Base-by-base conservation (phyloP, 2,888 invertebrate genomes). In the Aporophyla lueneburgensis region DNA sequence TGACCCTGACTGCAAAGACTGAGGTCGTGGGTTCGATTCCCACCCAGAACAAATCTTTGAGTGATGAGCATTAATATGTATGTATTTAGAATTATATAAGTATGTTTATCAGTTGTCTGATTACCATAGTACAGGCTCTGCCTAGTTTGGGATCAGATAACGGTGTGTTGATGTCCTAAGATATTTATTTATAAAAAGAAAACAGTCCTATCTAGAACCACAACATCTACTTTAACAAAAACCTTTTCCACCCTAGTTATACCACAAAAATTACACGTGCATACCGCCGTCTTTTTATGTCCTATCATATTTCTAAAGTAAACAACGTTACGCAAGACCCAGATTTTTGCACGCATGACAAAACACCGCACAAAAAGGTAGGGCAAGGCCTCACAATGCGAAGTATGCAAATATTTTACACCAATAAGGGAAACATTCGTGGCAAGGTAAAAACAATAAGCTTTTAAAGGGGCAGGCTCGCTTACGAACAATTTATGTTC, bases 361-460 rank as follows among this genome's bases (percentile, higher is more conserved):
- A 81, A 87, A 88, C 79, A 81, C 21, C 69, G 80, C 68, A 76
- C 68, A 71, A 82, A 81, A 83, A 83, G 79, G 80, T 80, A 78
- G 53, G 58, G 62, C n/a, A 80, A 49, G 27, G 27, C 51, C 43
- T 33, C 80, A 82, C 78, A 88, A 82, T 78, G 87, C 79, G 84
- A 71, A 76, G 71, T 81, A 85, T 76, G 87, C 86, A 87, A 89
- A 91, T 90, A 90, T 91, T 92, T 93, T 90, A 92, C 90, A 88
- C 88, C 91, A 90, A 91, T 90, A 91, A 89, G 90, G 91, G 89
- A 88, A 91, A 91, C 89, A 88, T 89, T 90, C 82, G 87, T 81
- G 87, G 88, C 82, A 86, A 90, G 89, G 90, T 90, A 88, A 90
- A 91, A 91, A 91, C 90, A 92, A 92, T 91, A 89, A 85, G 89